phyloP scores from a whole-genome alignment of 92 coral and sea anemone species.

The Parazoanthus darwini region DNA sequence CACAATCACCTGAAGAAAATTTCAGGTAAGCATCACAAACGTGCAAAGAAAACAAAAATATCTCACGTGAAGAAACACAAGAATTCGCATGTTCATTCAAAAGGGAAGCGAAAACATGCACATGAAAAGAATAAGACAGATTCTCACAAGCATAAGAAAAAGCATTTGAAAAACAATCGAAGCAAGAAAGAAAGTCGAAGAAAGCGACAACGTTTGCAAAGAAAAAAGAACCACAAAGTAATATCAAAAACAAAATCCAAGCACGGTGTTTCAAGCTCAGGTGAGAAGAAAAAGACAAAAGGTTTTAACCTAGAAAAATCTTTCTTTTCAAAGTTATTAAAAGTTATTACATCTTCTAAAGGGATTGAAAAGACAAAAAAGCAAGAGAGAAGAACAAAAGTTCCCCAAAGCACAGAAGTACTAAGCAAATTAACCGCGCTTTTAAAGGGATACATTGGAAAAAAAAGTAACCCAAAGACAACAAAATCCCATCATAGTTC shows the following conservation, averaged over 20 bases:
- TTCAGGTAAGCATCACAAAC: neutral
- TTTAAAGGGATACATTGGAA: neutral
- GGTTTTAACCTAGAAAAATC: constrained; percentile 24
- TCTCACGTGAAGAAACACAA: neutral
- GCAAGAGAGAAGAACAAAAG: constrained; percentile 22
- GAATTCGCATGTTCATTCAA: neutral
- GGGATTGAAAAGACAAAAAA: constrained; percentile 38
- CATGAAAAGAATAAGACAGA: constrained; percentile 7
- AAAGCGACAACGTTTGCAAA: neutral
- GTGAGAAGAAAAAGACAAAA: neutral
- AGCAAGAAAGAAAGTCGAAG: neutral
- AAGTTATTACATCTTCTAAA: constrained; percentile 60
- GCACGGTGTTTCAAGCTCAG: neutral
- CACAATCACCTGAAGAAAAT: neutral
- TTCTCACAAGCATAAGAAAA: constrained; percentile 21
- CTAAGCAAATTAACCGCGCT: neutral
- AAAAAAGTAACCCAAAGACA: neutral
- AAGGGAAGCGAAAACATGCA: constrained; percentile 6
- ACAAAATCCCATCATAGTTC: constrained; percentile 5
- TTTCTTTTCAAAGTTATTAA: constrained; percentile 70
- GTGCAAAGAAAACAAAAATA: neutral
- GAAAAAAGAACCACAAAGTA: constrained; percentile 19
- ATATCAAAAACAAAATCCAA: constrained; percentile 22
- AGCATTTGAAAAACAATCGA: constrained; percentile 24
- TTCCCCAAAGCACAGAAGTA: constrained; percentile 1